Percentiles rank a stretch among this genome's conserved stretches.
Evolutionary conservation across 1,140 invertebrate species (phyloP).

Genomic region (Drosophila mauritiana): DNA sequence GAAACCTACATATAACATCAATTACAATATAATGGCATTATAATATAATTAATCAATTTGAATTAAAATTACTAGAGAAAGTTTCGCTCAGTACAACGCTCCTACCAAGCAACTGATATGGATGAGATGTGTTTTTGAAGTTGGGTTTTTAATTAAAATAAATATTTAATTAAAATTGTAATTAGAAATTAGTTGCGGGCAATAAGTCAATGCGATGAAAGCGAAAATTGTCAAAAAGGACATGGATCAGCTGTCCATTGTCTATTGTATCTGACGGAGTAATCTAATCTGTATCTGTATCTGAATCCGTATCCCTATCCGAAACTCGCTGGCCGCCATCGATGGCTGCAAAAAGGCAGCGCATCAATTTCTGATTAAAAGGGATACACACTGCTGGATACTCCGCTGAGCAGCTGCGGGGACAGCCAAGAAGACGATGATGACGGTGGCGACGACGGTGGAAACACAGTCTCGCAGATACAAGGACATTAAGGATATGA

Average conservation of each 20-base stretch:
- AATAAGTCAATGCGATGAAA: slow-evolving; percentile 43
- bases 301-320: not conserved
- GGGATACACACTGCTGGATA: slow-evolving; percentile 46
- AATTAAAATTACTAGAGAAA: too few species aligned
- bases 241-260: not conserved
- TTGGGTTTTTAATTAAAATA: slow-evolving; percentile 82
- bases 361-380: slow-evolving; percentile 74
- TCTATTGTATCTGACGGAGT: not conserved
- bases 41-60: not conserved
- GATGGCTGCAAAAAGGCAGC: slow-evolving; percentile 24
- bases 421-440: slow-evolving; percentile 10
- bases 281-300: not conserved
- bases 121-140: slow-evolving; percentile 69
- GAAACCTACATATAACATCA: too few species aligned
- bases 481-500: slow-evolving; percentile 51
- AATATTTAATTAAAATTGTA: slow-evolving; percentile 82
- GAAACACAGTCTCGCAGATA: slow-evolving; percentile 18
- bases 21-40: too few species aligned
- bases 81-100: slow-evolving; percentile 3
- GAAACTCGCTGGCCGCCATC: not conserved
- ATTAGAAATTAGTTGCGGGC: slow-evolving; percentile 78
- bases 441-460: not conserved
- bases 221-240: slow-evolving; percentile 14
- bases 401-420: slow-evolving; percentile 25
- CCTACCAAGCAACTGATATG: slow-evolving; percentile 34